Percentiles rank a stretch among this genome's conserved stretches.
Conservation (phyloP, 2,888 invertebrate genomes). For the Mesorhabditis belari region DNA sequence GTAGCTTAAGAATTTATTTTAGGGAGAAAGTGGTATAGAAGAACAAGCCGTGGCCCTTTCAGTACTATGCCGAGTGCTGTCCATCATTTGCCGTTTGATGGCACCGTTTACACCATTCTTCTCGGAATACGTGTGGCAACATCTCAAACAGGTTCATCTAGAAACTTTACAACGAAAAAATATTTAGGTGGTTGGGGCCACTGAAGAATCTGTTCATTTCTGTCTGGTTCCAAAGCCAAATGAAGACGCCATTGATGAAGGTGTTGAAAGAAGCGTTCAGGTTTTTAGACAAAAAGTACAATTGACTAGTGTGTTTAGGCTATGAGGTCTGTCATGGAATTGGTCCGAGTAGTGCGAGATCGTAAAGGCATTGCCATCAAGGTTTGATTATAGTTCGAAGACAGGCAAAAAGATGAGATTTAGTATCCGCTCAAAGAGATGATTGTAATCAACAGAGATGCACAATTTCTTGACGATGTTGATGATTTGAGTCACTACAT, state of each 20-base stretch:
- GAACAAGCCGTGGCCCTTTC: slow-evolving; percentile 79
- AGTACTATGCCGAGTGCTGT: slow-evolving; percentile 79
- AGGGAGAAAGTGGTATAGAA: slow-evolving; percentile 72
- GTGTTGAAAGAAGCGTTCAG: slow-evolving; percentile 81
- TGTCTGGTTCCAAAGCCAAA: slow-evolving; percentile 75
- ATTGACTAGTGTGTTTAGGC: slow-evolving; percentile 53
- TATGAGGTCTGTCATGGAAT: slow-evolving; percentile 90
- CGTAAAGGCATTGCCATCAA: slow-evolving; percentile 86
- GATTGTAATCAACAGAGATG: slow-evolving; percentile 83
- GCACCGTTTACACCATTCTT: slow-evolving; percentile 95
- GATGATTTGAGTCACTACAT: slow-evolving; percentile 75
- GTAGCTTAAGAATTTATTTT: slow-evolving; percentile 9
- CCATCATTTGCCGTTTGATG: slow-evolving; percentile 83
- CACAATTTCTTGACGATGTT: slow-evolving; percentile 71
- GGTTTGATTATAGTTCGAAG: slow-evolving; percentile 49
- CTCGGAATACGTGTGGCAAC: slow-evolving; percentile 88
- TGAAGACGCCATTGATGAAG: slow-evolving; percentile 66
- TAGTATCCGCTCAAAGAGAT: slow-evolving; percentile 87
- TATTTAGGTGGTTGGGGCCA: slow-evolving; percentile 23
- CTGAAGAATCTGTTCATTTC: slow-evolving; percentile 74
- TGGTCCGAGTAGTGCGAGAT: slow-evolving; percentile 85
- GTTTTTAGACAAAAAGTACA: not conserved
- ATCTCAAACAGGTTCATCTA: slow-evolving; percentile 60
- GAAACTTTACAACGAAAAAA: not conserved
- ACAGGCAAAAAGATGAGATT: slow-evolving; percentile 4